These are phyloP conservation scores for Neopipo cinnamomea DNA, from an alignment of 2,113 vertebrate species.

Conservation along the genomic window DNA sequence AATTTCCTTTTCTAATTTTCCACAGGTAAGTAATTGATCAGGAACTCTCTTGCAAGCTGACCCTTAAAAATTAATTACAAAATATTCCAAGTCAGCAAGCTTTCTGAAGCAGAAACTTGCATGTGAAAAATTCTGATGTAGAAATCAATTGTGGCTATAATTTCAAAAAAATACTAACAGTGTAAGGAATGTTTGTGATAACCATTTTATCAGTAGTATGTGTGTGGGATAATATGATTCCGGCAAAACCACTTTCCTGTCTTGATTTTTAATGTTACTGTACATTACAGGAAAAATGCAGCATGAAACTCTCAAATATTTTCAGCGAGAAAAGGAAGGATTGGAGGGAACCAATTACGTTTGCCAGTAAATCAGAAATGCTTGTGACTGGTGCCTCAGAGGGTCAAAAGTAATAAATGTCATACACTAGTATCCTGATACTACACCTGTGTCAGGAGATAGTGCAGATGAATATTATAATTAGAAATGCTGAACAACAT, in stretches of 20 bases:
- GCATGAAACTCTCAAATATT: constrained; percentile 30
- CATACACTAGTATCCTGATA: constrained; percentile 14
- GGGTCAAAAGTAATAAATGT: constrained; percentile 57
- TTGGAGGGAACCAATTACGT: constrained; percentile 39
- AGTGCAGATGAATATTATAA: constrained; percentile 65
- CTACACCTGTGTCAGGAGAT: constrained; percentile 27
- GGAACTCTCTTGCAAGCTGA: not conserved
- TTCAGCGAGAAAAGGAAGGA: constrained; percentile 33
- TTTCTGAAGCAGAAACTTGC: not conserved
- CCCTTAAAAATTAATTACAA: not conserved
- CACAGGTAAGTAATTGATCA: not conserved
- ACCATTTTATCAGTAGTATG: not conserved
- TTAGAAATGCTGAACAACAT: constrained; percentile 36
- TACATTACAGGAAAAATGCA: not conserved
- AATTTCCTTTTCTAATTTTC: not conserved
- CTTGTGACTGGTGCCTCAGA: constrained; percentile 20
- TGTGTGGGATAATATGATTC: not conserved
- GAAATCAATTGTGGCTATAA: not conserved
- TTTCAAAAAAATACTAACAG: not conserved
- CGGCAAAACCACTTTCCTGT: not conserved
- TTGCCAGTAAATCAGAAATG: constrained; percentile 4
- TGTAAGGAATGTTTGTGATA: not conserved
- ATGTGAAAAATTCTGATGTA: not conserved
- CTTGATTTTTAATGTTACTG: not conserved
- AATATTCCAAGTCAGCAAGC: not conserved